A percentile compares a stretch with the other conserved stretches of the same genome.
Conservation (phyloP, 1,140 invertebrate species). For the Macrobrachium nipponense region DNA sequence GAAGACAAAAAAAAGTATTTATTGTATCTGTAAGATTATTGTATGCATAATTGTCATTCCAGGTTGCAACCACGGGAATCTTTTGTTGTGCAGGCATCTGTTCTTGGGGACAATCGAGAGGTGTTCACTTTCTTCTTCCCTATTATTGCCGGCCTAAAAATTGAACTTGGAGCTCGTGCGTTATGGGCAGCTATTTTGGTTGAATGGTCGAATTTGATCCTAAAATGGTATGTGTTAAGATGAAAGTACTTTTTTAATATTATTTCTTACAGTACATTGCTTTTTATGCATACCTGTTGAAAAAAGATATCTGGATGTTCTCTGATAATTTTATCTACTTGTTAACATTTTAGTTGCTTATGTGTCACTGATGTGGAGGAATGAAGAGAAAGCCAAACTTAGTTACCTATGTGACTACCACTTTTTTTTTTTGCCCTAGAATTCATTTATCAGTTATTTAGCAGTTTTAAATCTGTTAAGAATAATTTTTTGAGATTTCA, state of each 20-base stretch:
- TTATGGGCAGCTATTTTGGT: conserved; percentile 60
- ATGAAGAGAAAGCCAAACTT: too few relatives aligned
- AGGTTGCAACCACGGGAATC: conserved; percentile 58
- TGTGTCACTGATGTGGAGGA: too few relatives aligned
- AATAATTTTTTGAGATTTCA: too few relatives aligned
- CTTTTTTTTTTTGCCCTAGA: too few relatives aligned
- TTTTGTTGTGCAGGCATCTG: conserved; percentile 51
- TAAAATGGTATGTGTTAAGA: conserved; percentile 54
- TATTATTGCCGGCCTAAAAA: conserved; percentile 53
- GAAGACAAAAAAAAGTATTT: too few relatives aligned
- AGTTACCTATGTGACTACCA: too few relatives aligned
- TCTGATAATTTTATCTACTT: too few relatives aligned
- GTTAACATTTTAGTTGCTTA: too few relatives aligned
- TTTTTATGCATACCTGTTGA: not conserved
- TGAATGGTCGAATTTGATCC: conserved; percentile 61
- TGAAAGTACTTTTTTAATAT: not conserved
- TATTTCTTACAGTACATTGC: not conserved
- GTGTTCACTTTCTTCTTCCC: conserved; percentile 62
- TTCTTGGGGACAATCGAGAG: conserved; percentile 56
- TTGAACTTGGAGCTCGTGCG: conserved; percentile 54
- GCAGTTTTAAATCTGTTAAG: too few relatives aligned
- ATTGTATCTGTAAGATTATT: too few relatives aligned
- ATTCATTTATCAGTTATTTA: too few relatives aligned
- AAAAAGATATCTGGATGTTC: too few relatives aligned
- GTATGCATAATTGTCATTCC: conserved; percentile 5